Evolutionary conservation across 2,113 vertebrate genomes (phyloP).

Genomic region (Xenus cinereus): DNA sequence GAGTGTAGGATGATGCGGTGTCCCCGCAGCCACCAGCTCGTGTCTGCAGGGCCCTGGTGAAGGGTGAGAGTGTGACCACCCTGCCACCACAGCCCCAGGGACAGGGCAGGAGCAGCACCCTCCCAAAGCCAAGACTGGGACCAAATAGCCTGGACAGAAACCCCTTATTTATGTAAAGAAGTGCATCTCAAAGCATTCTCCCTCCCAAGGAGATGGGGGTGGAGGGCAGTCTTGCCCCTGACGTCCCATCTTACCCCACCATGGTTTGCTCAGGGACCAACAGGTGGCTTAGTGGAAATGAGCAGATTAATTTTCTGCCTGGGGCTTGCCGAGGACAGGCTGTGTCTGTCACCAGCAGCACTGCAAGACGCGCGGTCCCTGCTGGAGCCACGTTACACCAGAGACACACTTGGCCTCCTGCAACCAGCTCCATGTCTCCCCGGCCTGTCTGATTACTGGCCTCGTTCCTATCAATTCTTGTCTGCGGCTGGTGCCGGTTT

Average conservation of each 20-base stretch:
- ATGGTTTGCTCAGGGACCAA: neutral
- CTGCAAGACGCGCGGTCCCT: neutral
- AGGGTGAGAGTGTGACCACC: neutral
- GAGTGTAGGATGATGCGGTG: neutral
- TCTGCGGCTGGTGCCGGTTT: neutral
- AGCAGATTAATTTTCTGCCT: neutral
- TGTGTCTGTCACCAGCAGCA: neutral
- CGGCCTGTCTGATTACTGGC: neutral
- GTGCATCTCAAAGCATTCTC: neutral
- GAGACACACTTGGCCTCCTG: neutral
- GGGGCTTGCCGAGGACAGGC: neutral
- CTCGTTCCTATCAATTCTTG: neutral
- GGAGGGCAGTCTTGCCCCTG: neutral
- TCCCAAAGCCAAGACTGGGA: neutral
- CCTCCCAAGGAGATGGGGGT: neutral
- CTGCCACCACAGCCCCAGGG: neutral
- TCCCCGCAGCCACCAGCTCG: neutral
- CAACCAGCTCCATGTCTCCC: neutral
- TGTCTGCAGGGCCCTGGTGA: neutral
- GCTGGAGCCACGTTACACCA: neutral
- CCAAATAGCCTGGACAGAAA: neutral
- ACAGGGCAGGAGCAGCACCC: neutral
- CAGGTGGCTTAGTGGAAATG: neutral
- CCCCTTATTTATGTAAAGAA: neutral
- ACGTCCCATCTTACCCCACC: neutral